Conservation (phyloP, 30 jellyfish, hydroid and myxozoan genomes). For the Chironex yamaguchii region DNA sequence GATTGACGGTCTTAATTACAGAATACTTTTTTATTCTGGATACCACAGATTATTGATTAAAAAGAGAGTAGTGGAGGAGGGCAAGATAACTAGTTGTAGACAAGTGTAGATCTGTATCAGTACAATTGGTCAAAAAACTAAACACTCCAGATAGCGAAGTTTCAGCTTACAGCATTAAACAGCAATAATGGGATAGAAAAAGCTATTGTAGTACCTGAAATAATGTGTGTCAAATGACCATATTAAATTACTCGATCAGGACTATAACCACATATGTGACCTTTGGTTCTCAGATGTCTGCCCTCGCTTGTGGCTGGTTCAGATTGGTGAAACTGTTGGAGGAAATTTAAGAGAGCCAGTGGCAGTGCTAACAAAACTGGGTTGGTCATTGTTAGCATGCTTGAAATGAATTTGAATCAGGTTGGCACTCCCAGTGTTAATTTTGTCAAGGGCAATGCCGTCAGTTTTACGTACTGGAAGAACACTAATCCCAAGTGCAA, state of each 20-base stretch:
- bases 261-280: slow-evolving; percentile 22
- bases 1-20: neutral
- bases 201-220: slow-evolving; percentile 6
- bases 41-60: slow-evolving; percentile 2
- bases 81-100: neutral
- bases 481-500: too few relatives aligned
- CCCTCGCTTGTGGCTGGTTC: slow-evolving; percentile 1
- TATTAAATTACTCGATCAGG: too few relatives aligned
- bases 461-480: too few relatives aligned
- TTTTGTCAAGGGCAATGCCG: too few relatives aligned
- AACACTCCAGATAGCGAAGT: neutral
- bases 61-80: slow-evolving; percentile 5
- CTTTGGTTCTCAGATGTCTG: slow-evolving; percentile 67
- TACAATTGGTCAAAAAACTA: slow-evolving; percentile 2
- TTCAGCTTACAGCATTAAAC: neutral
- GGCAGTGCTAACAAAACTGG: slow-evolving; percentile 7
- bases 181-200: neutral
- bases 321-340: slow-evolving; percentile 4
- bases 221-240: too few relatives aligned
- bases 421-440: neutral
- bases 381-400: too few relatives aligned
- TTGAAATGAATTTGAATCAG: slow-evolving; percentile 5
- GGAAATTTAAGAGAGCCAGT: slow-evolving; percentile 42
- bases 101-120: neutral
- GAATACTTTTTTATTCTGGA: neutral